A percentile compares a stretch with the other conserved stretches of the same genome.
Evolutionary conservation across 64 coral and sea anemone species (phyloP).

Genomic region (Actinia equina): DNA sequence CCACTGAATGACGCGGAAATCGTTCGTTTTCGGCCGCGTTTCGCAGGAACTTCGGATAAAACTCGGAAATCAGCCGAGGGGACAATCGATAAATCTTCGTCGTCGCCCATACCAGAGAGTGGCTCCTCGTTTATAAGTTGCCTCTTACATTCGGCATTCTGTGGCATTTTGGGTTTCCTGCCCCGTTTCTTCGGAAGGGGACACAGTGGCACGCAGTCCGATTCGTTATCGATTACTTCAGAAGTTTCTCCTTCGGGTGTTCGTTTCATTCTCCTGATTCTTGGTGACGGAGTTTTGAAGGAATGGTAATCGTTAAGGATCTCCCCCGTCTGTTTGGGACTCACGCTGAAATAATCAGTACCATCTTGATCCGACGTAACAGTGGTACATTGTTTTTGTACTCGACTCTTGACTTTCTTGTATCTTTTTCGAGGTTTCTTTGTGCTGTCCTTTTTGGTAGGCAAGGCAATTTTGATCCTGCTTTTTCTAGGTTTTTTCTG

Average conservation of each 20-base stretch:
- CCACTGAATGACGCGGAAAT: background rate
- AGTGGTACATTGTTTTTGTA: background rate
- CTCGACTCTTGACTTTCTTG: background rate
- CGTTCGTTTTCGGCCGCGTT: background rate
- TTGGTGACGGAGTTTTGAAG: conserved; percentile 26
- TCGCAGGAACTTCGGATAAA: background rate
- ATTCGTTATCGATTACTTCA: background rate
- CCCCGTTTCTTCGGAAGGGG: background rate
- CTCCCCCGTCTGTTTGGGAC: background rate
- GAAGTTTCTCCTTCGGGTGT: background rate
- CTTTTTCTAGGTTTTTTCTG: background rate
- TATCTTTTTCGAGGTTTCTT: background rate
- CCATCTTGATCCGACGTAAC: background rate
- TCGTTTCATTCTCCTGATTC: background rate
- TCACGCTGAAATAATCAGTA: background rate
- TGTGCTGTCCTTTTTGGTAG: background rate
- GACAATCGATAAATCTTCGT: too few species aligned
- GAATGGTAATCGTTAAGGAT: background rate
- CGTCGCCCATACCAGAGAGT: background rate
- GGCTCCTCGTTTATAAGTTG: background rate
- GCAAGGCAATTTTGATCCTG: background rate
- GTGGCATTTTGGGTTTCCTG: background rate
- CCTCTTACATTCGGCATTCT: conserved; percentile 1
- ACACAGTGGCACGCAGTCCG: background rate
- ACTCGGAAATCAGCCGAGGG: background rate